Percentiles rank a stretch among this genome's conserved stretches.
These are phyloP conservation scores for Acanthurus tractus DNA, from an alignment of 2,797 vertebrate genomes.

Conservation along the genomic window DNA sequence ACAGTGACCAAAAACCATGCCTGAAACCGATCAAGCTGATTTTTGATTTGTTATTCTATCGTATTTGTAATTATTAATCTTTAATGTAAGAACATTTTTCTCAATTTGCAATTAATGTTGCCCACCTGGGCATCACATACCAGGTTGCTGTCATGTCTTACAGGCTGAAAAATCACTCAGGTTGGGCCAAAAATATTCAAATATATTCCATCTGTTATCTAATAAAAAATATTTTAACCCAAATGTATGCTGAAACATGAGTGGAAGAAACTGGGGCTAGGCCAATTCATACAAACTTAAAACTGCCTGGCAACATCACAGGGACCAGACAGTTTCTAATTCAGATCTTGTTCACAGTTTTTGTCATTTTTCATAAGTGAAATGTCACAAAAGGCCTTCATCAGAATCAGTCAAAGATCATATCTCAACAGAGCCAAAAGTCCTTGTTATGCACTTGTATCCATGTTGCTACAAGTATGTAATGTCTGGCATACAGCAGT, in stretches of 20 bases:
- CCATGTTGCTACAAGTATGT: conserved; percentile 31
- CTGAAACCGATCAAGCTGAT: not conserved
- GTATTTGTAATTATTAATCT: not conserved
- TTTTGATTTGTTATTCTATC: not conserved
- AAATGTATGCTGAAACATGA: not conserved
- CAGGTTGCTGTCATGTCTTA: no score
- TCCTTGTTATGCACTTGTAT: conserved; percentile 18
- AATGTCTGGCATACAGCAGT: conserved; percentile 37
- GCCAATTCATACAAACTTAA: not conserved
- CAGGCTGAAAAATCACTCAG: not conserved
- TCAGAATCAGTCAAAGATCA: conserved; percentile 8
- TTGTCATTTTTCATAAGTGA: conserved; percentile 13
- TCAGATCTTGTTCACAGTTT: not conserved
- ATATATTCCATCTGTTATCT: not conserved
- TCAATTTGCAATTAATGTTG: no score
- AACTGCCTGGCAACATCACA: not conserved
- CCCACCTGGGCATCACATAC: not conserved
- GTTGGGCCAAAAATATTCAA: no score
- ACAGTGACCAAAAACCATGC: not conserved
- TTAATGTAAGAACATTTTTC: not conserved
- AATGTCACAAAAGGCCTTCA: not conserved
- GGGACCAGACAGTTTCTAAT: not conserved
- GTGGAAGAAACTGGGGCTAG: not conserved
- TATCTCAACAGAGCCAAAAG: conserved; percentile 6
- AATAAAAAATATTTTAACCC: not conserved